These are phyloP conservation scores for Semaprochilodus insignis DNA, from an alignment of 2,797 vertebrate species.

Conservation along the genomic window DNA sequence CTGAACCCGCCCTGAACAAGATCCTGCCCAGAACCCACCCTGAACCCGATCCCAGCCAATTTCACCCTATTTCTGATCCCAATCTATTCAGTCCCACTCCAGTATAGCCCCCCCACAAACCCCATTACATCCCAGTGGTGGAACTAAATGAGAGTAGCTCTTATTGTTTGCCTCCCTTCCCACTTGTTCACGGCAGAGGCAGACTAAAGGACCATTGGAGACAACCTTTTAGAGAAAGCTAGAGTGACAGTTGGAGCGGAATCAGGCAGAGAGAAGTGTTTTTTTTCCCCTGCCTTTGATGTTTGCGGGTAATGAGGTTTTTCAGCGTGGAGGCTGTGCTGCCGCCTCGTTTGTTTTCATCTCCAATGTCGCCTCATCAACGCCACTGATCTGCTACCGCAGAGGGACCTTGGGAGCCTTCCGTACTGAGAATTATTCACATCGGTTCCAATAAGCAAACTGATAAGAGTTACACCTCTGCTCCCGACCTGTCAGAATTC, in stretches of 20 bases:
- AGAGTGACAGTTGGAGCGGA: neutral
- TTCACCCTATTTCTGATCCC: neutral
- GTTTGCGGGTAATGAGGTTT: constrained; percentile 40
- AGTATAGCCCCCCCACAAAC: neutral
- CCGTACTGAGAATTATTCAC: constrained; percentile 48
- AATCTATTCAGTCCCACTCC: neutral
- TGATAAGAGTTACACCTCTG: constrained; percentile 38
- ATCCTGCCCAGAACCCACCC: neutral
- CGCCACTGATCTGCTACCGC: constrained; percentile 36
- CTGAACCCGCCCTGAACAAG: neutral
- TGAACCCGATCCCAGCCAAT: neutral
- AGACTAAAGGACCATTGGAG: constrained; percentile 30
- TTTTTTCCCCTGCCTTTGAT: constrained; percentile 38
- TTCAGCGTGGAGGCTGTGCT: constrained; percentile 15
- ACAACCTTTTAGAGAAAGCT: neutral
- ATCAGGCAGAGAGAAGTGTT: neutral
- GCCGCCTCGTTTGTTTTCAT: constrained; percentile 41
- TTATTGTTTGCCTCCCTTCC: neutral
- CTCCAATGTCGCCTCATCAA: constrained; percentile 1
- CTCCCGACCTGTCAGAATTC: neutral
- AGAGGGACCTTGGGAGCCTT: constrained; percentile 31
- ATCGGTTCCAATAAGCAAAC: constrained; percentile 17
- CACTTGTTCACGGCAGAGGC: constrained; percentile 35
- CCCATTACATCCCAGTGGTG: neutral
- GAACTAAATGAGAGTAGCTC: neutral